Conservation (phyloP, 1,140 invertebrate genomes). For the Drosophila lacteicornis region DNA sequence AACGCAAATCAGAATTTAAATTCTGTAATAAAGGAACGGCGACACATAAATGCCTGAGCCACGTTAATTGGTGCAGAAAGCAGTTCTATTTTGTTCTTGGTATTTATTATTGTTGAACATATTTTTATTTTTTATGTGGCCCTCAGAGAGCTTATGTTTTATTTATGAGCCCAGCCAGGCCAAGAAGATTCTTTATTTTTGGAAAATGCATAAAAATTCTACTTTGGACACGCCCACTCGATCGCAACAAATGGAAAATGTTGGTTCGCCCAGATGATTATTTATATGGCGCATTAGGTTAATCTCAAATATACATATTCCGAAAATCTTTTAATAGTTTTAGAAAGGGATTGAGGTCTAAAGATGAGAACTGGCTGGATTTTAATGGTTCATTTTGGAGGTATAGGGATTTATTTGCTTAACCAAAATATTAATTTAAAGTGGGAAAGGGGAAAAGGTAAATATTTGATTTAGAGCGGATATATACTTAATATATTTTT, state of each 20-base stretch:
- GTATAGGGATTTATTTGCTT: slow-evolving; percentile 5
- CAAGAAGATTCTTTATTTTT: slow-evolving; percentile 48
- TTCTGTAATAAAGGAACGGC: slow-evolving; percentile 3
- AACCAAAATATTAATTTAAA: slow-evolving; percentile 4
- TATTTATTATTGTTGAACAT: slow-evolving; percentile 35
- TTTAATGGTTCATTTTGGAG: slow-evolving; percentile 1
- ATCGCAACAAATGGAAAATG: slow-evolving; percentile 38
- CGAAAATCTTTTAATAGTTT: slow-evolving; percentile 49
- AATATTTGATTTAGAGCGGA: no score
- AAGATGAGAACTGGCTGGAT: neutral
- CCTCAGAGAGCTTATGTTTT: slow-evolving; percentile 48
- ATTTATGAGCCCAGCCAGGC: slow-evolving; percentile 57
- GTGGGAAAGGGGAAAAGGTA: no score
- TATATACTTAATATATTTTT: no score
- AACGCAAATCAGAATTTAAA: slow-evolving; percentile 65
- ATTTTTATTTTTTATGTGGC: slow-evolving; percentile 45
- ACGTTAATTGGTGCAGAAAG: slow-evolving; percentile 73
- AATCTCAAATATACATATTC: slow-evolving; percentile 28
- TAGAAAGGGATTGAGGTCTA: slow-evolving; percentile 21
- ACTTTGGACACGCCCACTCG: slow-evolving; percentile 56
- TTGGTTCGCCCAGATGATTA: slow-evolving; percentile 49
- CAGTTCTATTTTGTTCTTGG: slow-evolving; percentile 20
- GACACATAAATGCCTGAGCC: slow-evolving; percentile 18
- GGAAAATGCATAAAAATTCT: slow-evolving; percentile 68
- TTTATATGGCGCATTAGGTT: slow-evolving; percentile 71